Conservation (phyloP, 2,888 invertebrate species). For the Papilio demoleus region DNA sequence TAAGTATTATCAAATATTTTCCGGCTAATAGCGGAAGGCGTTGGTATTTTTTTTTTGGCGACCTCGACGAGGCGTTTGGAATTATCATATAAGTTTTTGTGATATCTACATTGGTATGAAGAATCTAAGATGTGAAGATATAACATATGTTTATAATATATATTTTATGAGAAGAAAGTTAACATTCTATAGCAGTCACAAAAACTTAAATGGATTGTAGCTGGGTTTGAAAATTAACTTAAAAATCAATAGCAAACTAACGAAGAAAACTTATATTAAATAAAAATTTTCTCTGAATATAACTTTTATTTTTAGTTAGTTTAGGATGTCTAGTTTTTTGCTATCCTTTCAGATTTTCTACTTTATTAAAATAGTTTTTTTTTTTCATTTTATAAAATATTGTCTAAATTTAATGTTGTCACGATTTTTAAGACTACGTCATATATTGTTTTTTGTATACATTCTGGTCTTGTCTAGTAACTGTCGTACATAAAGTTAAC, state of each 20-base stretch:
- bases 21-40: slow-evolving; percentile 9
- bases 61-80: slow-evolving; percentile 8
- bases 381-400: too few relatives aligned
- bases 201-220: too few relatives aligned
- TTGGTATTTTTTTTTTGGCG: slow-evolving; percentile 1
- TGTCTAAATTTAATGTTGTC: too few relatives aligned
- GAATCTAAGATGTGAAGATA: not conserved
- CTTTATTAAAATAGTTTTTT: not conserved
- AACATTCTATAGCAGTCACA: not conserved
- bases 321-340: not conserved
- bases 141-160: not conserved
- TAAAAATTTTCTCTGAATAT: not conserved
- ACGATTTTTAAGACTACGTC: not conserved
- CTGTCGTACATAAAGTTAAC: not conserved
- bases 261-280: too few relatives aligned
- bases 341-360: not conserved
- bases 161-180: not conserved
- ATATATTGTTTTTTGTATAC: not conserved
- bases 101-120: not conserved
- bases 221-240: not conserved
- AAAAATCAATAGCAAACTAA: not conserved
- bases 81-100: slow-evolving; percentile 16
- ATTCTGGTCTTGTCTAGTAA: not conserved
- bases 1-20: slow-evolving; percentile 20
- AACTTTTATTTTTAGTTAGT: too few relatives aligned